A percentile compares a stretch with the other conserved stretches of the same genome.
Conservation (phyloP, 2,888 invertebrate genomes). For the Clanis bilineata region DNA sequence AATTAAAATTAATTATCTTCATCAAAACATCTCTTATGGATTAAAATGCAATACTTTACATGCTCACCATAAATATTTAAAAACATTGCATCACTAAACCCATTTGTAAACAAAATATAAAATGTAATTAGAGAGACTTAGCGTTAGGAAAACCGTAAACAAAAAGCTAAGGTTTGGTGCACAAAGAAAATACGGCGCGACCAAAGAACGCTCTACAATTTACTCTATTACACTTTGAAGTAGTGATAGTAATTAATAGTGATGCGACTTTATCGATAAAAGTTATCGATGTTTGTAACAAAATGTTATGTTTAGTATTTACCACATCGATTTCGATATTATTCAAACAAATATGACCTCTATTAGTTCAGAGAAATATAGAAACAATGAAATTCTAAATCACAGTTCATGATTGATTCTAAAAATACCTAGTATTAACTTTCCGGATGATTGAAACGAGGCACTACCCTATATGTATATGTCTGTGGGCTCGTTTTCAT, state of each 20-base stretch:
- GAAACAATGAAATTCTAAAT: no score
- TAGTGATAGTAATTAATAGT: slow-evolving; percentile 33
- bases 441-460: no score
- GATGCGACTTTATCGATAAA: slow-evolving; percentile 25
- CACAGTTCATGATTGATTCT: no score
- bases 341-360: no score
- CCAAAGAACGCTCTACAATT: slow-evolving; percentile 19
- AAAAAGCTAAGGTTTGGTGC: slow-evolving; percentile 6
- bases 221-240: slow-evolving; percentile 35
- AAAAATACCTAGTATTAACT: no score
- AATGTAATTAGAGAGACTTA: background rate
- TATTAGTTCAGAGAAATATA: no score
- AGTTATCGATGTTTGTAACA: slow-evolving; percentile 16
- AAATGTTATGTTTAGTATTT: no score
- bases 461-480: no score
- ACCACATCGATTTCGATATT: no score
- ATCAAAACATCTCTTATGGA: no score
- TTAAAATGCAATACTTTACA: background rate
- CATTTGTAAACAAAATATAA: background rate
- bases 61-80: background rate
- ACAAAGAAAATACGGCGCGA: slow-evolving; percentile 17
- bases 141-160: background rate
- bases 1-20: no score
- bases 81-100: background rate
- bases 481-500: no score